A percentile compares a stretch with the other conserved stretches of the same genome.
These are phyloP conservation scores for Drosophila setifemur DNA, from an alignment of 1,140 invertebrate genomes.

Conservation along the genomic window DNA sequence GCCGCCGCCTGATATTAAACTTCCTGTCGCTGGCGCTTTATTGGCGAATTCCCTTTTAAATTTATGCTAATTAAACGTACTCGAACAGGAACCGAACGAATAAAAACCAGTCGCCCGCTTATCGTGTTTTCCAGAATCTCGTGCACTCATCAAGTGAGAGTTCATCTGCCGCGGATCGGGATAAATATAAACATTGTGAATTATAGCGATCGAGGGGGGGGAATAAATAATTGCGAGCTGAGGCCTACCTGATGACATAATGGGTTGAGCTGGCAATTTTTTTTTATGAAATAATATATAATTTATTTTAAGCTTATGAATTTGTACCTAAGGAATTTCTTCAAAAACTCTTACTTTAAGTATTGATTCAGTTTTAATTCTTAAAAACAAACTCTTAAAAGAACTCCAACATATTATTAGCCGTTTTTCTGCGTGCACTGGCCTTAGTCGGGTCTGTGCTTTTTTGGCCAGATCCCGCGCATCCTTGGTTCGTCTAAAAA, in stretches of 20 bases:
- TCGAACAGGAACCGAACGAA: conserved; percentile 32
- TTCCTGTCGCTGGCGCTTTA: conserved; percentile 26
- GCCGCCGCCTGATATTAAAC: conserved; percentile 26
- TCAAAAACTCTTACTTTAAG: too few species aligned
- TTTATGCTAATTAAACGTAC: conserved; percentile 49
- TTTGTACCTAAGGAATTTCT: too few species aligned
- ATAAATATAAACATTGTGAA: conserved; percentile 30
- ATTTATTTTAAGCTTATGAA: too few species aligned
- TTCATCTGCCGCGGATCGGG: conserved; percentile 23
- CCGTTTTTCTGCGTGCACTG: conserved; percentile 24
- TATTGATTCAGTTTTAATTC: too few species aligned
- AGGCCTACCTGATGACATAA: conserved; percentile 30
- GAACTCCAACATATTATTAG: neutral
- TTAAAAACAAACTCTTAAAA: too few species aligned
- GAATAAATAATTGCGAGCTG: neutral
- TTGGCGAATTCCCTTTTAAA: conserved; percentile 37
- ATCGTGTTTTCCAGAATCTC: conserved; percentile 16
- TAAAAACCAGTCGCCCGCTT: conserved; percentile 26
- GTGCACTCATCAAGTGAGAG: conserved; percentile 38
- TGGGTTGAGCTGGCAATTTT: neutral
- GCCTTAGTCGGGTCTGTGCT: conserved; percentile 58
- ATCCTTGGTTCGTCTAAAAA: conserved; percentile 70
- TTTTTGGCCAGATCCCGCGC: conserved; percentile 59
- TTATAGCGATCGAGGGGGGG: conserved; percentile 13
- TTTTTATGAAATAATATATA: neutral